Percentiles rank a stretch among this genome's conserved stretches.
These are phyloP conservation scores for Telmatochromis sp. DNA, from an alignment of 2,113 vertebrate species.

Conservation along the genomic window DNA sequence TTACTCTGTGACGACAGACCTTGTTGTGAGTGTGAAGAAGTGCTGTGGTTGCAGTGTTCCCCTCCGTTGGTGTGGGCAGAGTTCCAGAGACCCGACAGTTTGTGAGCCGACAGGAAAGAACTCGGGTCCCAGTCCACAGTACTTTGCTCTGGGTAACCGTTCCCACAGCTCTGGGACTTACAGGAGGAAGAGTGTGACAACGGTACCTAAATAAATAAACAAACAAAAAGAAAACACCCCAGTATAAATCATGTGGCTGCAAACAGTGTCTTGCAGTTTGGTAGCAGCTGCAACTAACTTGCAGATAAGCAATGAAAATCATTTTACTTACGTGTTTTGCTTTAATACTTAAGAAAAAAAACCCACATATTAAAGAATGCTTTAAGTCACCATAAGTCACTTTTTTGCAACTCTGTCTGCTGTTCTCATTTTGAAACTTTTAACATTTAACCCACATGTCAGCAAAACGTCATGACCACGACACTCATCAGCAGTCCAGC, in stretches of 20 bases:
- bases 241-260: neutral
- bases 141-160: slow-evolving; percentile 82
- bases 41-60: slow-evolving; percentile 78
- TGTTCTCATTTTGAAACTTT: neutral
- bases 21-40: slow-evolving; percentile 76
- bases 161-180: slow-evolving; percentile 79
- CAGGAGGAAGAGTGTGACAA: slow-evolving; percentile 92
- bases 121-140: slow-evolving; percentile 98
- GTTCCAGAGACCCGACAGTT: slow-evolving; percentile 97
- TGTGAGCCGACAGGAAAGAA: slow-evolving; percentile 97
- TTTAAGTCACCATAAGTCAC: neutral
- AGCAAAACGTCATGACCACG: neutral
- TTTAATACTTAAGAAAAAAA: neutral
- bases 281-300: neutral
- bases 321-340: neutral
- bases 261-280: neutral
- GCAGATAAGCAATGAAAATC: neutral
- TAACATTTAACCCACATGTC: neutral
- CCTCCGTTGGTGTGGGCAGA: slow-evolving; percentile 86
- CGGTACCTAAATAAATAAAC: slow-evolving; percentile 62
- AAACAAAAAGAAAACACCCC: neutral
- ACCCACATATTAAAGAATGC: fast-evolving
- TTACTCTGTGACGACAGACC: slow-evolving; percentile 67
- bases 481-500: neutral
- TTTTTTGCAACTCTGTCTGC: neutral